Conservation (phyloP, 2,888 invertebrate genomes). For the Seladonia tumulorum region DNA sequence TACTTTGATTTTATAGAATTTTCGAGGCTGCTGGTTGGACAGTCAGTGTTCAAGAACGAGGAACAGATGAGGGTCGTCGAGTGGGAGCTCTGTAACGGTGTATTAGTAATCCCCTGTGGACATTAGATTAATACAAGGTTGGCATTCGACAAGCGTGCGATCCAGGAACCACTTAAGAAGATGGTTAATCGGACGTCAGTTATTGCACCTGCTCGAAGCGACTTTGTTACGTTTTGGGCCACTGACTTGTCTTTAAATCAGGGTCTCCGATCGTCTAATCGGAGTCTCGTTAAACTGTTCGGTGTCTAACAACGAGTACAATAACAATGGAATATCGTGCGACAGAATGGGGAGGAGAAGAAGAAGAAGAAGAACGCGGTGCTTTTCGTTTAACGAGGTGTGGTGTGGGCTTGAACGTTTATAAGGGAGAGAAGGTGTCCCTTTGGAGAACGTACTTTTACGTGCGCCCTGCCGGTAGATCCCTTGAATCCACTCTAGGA, state of each 20-base stretch:
- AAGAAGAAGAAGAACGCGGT: background rate
- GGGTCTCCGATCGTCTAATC: constrained; percentile 28
- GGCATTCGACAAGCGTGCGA: constrained; percentile 52
- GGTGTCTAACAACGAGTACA: background rate
- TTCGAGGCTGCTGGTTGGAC: too few relatives aligned
- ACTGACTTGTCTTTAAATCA: constrained; percentile 56
- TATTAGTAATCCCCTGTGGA: background rate
- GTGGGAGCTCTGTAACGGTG: background rate
- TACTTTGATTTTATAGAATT: background rate
- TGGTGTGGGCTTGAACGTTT: background rate
- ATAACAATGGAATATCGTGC: background rate
- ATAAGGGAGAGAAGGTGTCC: background rate
- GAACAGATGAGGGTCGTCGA: background rate
- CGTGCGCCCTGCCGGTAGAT: constrained; percentile 87
- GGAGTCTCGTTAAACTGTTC: background rate
- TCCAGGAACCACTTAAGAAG: constrained; percentile 17
- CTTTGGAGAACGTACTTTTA: constrained; percentile 84
- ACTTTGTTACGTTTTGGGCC: constrained; percentile 28
- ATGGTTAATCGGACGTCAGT: constrained; percentile 44
- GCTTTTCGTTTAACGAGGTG: background rate
- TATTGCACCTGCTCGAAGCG: constrained; percentile 13
- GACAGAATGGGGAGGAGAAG: background rate
- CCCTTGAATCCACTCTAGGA: constrained; percentile 91
- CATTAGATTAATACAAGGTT: constrained; percentile 6
- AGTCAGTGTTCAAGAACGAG: background rate